Evolutionary conservation across 2,797 vertebrate genomes (phyloP).

Genomic region (Eulemur rubriventer): DNA sequence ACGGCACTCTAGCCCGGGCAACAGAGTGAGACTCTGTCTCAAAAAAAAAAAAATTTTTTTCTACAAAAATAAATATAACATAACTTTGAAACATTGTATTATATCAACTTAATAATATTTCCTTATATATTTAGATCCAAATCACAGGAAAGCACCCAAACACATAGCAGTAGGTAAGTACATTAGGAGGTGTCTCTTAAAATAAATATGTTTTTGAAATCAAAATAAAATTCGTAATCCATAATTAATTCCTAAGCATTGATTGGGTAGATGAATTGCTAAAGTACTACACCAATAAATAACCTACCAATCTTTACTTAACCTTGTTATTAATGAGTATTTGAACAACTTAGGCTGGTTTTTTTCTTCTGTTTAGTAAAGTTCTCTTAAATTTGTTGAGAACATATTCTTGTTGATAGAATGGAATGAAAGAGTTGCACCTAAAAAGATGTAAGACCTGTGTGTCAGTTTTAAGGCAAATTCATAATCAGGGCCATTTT

Average conservation of each 20-base stretch:
- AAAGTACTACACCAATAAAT: not conserved
- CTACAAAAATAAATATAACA: not conserved
- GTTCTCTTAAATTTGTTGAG: not conserved
- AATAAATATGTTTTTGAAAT: conserved; percentile 12
- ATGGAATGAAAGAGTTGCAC: not conserved
- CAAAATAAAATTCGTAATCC: not conserved
- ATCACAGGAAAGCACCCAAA: conserved; percentile 27
- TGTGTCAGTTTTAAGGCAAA: conserved; percentile 31
- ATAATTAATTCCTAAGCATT: not conserved
- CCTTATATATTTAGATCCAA: conserved; percentile 47
- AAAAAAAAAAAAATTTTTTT: no score
- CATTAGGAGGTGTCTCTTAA: not conserved
- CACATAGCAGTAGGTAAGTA: conserved; percentile 7
- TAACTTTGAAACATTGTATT: not conserved
- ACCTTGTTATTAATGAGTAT: not conserved
- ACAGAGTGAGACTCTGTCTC: no score
- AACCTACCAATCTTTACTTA: not conserved
- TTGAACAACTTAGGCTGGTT: not conserved
- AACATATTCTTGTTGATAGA: not conserved
- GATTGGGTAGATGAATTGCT: not conserved
- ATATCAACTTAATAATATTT: not conserved
- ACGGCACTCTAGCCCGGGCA: no score
- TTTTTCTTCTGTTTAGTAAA: conserved; percentile 41
- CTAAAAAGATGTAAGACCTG: not conserved
- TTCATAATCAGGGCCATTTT: not conserved